Percentiles rank a stretch among this genome's conserved stretches.
phyloP scores from a whole-genome alignment of 2,888 invertebrate species.

The Deilephila porcellus region DNA sequence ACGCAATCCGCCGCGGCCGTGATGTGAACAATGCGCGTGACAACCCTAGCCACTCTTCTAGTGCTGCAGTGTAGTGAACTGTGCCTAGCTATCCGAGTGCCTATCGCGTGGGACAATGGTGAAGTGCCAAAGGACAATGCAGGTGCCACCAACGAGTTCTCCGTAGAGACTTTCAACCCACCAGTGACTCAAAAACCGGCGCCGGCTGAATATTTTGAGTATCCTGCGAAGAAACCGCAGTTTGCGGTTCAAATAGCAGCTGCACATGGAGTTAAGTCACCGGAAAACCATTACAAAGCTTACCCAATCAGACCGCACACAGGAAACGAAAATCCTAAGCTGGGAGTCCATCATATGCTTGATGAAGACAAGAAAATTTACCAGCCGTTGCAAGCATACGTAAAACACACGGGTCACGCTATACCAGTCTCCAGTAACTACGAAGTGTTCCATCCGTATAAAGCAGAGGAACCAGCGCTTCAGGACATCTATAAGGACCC shows the following conservation, averaged over 20 bases:
- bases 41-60: slow-evolving; percentile 55
- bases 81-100: slow-evolving; percentile 72
- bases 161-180: slow-evolving; percentile 49
- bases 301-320: slow-evolving; percentile 67
- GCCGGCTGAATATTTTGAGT: slow-evolving; percentile 71
- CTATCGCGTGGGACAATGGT: slow-evolving; percentile 67
- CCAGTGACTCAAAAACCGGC: slow-evolving; percentile 48
- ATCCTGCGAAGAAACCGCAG: slow-evolving; percentile 73
- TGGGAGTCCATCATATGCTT: slow-evolving; percentile 68
- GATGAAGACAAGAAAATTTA: slow-evolving; percentile 54
- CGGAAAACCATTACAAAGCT: slow-evolving; percentile 66
- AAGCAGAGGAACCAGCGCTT: slow-evolving; percentile 70
- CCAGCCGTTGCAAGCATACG: slow-evolving; percentile 63
- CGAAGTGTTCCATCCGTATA: slow-evolving; percentile 77
- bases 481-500: slow-evolving; percentile 71
- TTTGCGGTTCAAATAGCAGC: slow-evolving; percentile 71
- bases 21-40: slow-evolving; percentile 77
- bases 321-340: slow-evolving; percentile 55
- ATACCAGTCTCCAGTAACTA: slow-evolving; percentile 64
- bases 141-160: slow-evolving; percentile 46
- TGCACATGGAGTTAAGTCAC: slow-evolving; percentile 72
- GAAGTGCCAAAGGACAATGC: slow-evolving; percentile 56
- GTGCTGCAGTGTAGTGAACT: slow-evolving; percentile 68
- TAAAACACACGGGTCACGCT: slow-evolving; percentile 53
- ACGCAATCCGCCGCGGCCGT: slow-evolving; percentile 67